Evolutionary conservation across 2,888 invertebrate species (phyloP), one percentile per base, ranked within the genome.

Genomic region (Limnephilus auricula): DNA sequence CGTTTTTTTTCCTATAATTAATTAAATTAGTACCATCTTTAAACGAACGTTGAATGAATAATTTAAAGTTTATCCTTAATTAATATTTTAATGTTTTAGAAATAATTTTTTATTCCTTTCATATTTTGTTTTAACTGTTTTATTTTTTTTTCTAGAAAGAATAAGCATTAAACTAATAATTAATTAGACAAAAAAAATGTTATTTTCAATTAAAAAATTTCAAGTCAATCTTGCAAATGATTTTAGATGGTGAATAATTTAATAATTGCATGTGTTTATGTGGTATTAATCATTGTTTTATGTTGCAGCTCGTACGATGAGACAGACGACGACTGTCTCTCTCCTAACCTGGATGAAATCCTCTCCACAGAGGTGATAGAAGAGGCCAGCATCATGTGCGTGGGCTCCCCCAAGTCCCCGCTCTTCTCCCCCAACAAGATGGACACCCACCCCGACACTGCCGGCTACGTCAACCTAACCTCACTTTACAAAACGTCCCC

Each of bases 261-360:
- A 65, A 65, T 65, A n/a, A 65, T n/a, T n/a, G 4, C 2, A n/a
- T 25, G 9, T 65, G 6, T 65, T 65, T 25, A 25, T 9, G 25
- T 6, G 25, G 25, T 65, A 9, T 6, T 65, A 65, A 65, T 65
- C 6, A 65, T 65, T 65, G 65, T 65, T n/a, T 65, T 25, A 9
- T 65, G 6, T 83, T 83, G 31, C 96, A 97, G 97, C 97, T 97
- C 97, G 94, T 97, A 96, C 96, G 97, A 97, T 97, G 97, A 97
- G 94, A 96, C 96, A 83, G 97, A 96, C 93, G 97, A 97, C 92
- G 97, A 97, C 94, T 96, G 96, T 93, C 95, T 97, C 93, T 97
- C 97, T 92, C 97, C 97, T 93, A 97, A 97, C 94, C 94, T 97
- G 94, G 97, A 97, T 94, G 96, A 96, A 92, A 96, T 97, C 93